Evolutionary conservation across 2,888 invertebrate species (phyloP).

Genomic region (Patella caerulea): DNA sequence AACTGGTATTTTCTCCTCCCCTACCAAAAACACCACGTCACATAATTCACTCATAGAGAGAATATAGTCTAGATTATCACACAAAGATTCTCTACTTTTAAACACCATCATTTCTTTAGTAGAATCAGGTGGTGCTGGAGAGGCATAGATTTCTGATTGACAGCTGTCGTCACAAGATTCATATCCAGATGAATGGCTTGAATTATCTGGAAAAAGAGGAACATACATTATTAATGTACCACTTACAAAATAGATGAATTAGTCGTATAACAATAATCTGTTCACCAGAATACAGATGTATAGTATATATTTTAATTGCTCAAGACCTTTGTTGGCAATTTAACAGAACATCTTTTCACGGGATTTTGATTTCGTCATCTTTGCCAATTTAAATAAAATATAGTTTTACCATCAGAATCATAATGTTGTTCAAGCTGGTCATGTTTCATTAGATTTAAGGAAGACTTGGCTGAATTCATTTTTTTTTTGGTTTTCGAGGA

Average conservation of each 20-base stretch:
- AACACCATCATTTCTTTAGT: too few species aligned
- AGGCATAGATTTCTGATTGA: not conserved
- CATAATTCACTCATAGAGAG: too few species aligned
- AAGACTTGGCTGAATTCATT: not conserved
- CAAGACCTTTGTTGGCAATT: too few species aligned
- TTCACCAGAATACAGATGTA: not conserved
- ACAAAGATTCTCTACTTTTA: too few species aligned
- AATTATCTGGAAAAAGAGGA: not conserved
- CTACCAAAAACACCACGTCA: not conserved
- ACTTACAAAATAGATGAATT: not conserved
- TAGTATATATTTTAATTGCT: too few species aligned
- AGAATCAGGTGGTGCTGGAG: not conserved
- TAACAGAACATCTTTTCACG: too few species aligned
- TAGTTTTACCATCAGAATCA: constrained; percentile 1
- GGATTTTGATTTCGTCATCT: too few species aligned
- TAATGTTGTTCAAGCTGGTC: not conserved
- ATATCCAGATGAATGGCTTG: not conserved
- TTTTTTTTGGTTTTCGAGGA: not conserved
- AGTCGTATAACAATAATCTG: not conserved
- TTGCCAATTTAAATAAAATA: too few species aligned
- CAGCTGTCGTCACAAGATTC: constrained; percentile 7
- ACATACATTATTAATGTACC: not conserved
- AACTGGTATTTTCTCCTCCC: not conserved
- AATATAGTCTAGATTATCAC: too few species aligned
- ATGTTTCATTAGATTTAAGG: not conserved